phyloP scores from a whole-genome alignment of 2,113 vertebrate genomes.

The Embiotoca jacksoni region DNA sequence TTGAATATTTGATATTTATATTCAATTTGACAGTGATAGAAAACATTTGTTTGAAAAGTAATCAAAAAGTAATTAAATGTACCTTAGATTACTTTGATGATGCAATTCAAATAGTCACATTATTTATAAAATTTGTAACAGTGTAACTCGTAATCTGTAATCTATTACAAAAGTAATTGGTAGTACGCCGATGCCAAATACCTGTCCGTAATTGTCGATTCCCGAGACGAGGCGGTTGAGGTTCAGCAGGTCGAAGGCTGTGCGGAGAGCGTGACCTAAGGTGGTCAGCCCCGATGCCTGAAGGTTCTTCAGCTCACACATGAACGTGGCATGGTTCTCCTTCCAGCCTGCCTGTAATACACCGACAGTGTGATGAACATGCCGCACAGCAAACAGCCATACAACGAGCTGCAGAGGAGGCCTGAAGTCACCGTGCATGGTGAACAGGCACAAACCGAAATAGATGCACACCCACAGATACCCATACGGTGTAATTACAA shows the following conservation, averaged over 20 bases:
- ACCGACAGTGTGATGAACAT: slow-evolving; percentile 22
- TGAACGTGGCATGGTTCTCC: slow-evolving; percentile 97
- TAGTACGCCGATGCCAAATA: slow-evolving; percentile 66
- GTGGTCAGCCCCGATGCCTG: slow-evolving; percentile 97
- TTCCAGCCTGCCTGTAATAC: slow-evolving; percentile 93
- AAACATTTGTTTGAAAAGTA: too few relatives aligned
- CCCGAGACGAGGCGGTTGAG: slow-evolving; percentile 98
- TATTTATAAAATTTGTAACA: too few relatives aligned
- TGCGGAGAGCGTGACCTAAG: slow-evolving; percentile 94
- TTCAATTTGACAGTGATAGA: too few relatives aligned
- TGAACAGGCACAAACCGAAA: slow-evolving; percentile 42
- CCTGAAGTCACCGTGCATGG: slow-evolving; percentile 1
- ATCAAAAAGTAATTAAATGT: too few relatives aligned
- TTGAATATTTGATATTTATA: too few relatives aligned
- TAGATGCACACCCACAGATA: slow-evolving; percentile 45
- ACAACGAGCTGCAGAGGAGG: not conserved
- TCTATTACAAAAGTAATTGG: not conserved
- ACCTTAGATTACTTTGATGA: too few relatives aligned
- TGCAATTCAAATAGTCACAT: too few relatives aligned
- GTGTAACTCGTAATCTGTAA: too few relatives aligned
- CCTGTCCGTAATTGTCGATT: slow-evolving; percentile 99
- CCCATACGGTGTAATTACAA: slow-evolving; percentile 17
- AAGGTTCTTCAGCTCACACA: slow-evolving; percentile 98
- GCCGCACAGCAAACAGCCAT: not conserved
- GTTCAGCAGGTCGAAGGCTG: slow-evolving; percentile 97